phyloP scores from a whole-genome alignment of 2,888 invertebrate genomes.

The Perizoma flavofasciatum region DNA sequence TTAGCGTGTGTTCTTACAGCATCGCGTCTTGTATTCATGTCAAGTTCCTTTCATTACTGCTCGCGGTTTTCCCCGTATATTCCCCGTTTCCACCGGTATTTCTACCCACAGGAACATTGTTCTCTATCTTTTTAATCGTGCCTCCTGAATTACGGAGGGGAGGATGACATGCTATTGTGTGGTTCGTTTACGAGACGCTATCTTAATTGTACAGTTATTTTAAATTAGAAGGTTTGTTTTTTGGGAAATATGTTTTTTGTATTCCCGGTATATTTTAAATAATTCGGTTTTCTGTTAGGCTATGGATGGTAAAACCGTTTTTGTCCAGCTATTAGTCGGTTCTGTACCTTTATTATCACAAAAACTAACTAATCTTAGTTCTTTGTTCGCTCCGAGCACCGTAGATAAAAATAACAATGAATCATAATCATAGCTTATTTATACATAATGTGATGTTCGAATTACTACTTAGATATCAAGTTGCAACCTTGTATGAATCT shows the following conservation, averaged over 20 bases:
- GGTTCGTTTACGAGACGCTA: constrained; percentile 22
- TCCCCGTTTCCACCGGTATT: not conserved
- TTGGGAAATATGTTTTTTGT: not conserved
- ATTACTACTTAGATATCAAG: constrained; percentile 8
- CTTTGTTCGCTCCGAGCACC: too few relatives aligned
- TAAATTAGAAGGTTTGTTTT: constrained; percentile 4
- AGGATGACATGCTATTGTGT: constrained; percentile 15
- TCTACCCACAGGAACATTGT: constrained; percentile 15
- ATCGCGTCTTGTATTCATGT: not conserved
- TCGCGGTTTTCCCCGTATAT: constrained; percentile 7
- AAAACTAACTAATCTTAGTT: too few relatives aligned
- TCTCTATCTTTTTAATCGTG: constrained; percentile 25
- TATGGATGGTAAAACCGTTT: too few relatives aligned
- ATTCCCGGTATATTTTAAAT: not conserved
- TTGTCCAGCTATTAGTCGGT: too few relatives aligned
- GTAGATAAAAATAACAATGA: constrained; percentile 14
- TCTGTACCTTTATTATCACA: too few relatives aligned
- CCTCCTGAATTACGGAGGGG: constrained; percentile 19
- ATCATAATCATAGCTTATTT: constrained; percentile 17
- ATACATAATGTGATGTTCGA: constrained; percentile 8
- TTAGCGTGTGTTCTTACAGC: too few relatives aligned
- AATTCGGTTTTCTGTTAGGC: too few relatives aligned
- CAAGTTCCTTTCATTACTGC: constrained; percentile 19
- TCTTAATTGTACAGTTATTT: constrained; percentile 18
- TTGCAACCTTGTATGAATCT: not conserved